Conservation (phyloP, 2,888 invertebrate genomes). For the Tetragonula carbonaria region DNA sequence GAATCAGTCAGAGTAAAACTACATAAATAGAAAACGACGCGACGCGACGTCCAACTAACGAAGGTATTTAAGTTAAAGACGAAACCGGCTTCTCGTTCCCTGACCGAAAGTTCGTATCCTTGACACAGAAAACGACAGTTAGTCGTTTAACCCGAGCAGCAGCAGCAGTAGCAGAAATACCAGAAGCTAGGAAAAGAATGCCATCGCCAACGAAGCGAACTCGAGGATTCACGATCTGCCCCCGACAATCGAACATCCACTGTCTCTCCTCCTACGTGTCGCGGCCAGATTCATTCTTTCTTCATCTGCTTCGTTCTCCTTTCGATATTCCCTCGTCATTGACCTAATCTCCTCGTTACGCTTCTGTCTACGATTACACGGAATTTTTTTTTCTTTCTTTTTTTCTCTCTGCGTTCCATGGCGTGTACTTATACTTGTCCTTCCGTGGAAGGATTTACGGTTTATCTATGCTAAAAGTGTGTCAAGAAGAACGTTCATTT, state of each 20-base stretch:
- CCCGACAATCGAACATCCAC: constrained; percentile 21
- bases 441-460: constrained; percentile 12
- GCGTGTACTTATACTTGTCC: background rate
- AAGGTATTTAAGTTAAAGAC: constrained; percentile 45
- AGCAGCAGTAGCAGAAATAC: too few species aligned
- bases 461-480: background rate
- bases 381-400: background rate
- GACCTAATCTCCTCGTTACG: constrained; percentile 8
- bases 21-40: background rate
- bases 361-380: background rate
- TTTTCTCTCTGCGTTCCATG: too few species aligned
- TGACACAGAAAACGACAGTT: constrained; percentile 68
- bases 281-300: background rate
- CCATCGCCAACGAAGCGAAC: constrained; percentile 32
- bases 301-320: background rate
- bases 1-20: background rate
- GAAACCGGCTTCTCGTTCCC: constrained; percentile 30
- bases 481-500: background rate
- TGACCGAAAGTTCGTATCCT: constrained; percentile 70
- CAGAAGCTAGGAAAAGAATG: background rate
- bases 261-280: background rate
- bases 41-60: background rate
- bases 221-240: constrained; percentile 35
- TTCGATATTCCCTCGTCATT: constrained; percentile 5
- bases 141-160: constrained; percentile 41